phyloP scores from a whole-genome alignment of 2,888 invertebrate genomes.

The Chrysotoxum bicinctum region DNA sequence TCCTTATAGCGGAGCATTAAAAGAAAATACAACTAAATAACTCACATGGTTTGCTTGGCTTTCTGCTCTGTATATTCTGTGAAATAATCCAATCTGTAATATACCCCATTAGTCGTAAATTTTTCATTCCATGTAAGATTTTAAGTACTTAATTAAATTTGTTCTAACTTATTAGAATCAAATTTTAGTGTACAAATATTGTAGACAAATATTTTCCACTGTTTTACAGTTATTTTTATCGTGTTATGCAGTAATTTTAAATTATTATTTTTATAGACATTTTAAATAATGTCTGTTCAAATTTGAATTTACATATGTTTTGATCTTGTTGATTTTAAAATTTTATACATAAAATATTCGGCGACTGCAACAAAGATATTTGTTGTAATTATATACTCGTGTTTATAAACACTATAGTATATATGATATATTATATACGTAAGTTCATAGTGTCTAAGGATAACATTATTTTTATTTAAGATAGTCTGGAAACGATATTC shows the following conservation, averaged over 20 bases:
- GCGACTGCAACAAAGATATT: constrained; percentile 38
- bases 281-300: constrained; percentile 15
- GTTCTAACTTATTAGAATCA: constrained; percentile 25
- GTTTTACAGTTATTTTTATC: constrained; percentile 40
- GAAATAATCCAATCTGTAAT: constrained; percentile 55
- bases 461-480: constrained; percentile 40
- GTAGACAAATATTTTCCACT: constrained; percentile 60
- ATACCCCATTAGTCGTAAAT: constrained; percentile 28
- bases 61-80: constrained; percentile 43
- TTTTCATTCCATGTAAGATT: constrained; percentile 30
- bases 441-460: constrained; percentile 57
- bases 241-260: constrained; percentile 43
- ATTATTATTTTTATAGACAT: constrained; percentile 1
- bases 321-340: constrained; percentile 52
- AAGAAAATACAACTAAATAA: constrained; percentile 21
- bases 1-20: constrained; percentile 57
- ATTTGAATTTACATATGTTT: constrained; percentile 4
- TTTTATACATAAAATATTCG: constrained; percentile 34
- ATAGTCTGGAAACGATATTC: constrained; percentile 39
- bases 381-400: constrained; percentile 66
- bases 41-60: neutral
- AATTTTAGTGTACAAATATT: constrained; percentile 47
- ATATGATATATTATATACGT: constrained; percentile 40
- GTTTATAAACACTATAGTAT: constrained; percentile 67
- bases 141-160: constrained; percentile 59